These are phyloP conservation scores for Aphyosemion australe DNA, from an alignment of 2,113 vertebrate genomes.

Conservation along the genomic window DNA sequence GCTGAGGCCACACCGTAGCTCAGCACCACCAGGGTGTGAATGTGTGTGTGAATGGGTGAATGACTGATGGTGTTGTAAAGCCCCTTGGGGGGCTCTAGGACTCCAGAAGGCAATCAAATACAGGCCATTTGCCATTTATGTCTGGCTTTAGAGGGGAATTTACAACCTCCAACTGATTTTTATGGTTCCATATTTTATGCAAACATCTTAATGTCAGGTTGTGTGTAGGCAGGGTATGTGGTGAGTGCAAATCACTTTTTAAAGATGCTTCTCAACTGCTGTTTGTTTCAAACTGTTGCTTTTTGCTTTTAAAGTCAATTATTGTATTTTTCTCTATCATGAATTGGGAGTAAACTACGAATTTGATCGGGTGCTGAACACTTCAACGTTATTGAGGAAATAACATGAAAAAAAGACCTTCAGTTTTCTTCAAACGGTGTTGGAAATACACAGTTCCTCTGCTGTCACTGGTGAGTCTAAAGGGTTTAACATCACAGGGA, in stretches of 20 bases:
- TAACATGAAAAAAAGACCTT: slow-evolving; percentile 25
- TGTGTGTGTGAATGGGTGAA: too few relatives aligned
- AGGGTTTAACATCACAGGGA: not conserved
- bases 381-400: slow-evolving; percentile 41
- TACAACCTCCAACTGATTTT: slow-evolving; percentile 69
- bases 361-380: not conserved
- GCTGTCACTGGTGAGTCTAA: slow-evolving; percentile 48
- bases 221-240: slow-evolving; percentile 64
- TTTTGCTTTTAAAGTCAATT: too few relatives aligned
- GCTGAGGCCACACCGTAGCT: too few relatives aligned
- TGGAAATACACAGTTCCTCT: slow-evolving; percentile 54
- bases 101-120: too few relatives aligned
- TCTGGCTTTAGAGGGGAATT: slow-evolving; percentile 50
- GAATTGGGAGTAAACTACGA: not conserved
- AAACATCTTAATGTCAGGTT: slow-evolving; percentile 37
- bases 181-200: too few relatives aligned
- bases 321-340: not conserved
- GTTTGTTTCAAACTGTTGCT: too few relatives aligned
- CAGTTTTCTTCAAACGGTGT: slow-evolving; percentile 46
- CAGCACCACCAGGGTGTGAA: too few relatives aligned
- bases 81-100: too few relatives aligned
- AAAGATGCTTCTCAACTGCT: too few relatives aligned
- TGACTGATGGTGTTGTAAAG: too few relatives aligned
- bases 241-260: slow-evolving; percentile 11
- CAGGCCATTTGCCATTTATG: too few relatives aligned